Conservation (phyloP, 1,140 invertebrate species). For the Drosophila nannoptera region DNA sequence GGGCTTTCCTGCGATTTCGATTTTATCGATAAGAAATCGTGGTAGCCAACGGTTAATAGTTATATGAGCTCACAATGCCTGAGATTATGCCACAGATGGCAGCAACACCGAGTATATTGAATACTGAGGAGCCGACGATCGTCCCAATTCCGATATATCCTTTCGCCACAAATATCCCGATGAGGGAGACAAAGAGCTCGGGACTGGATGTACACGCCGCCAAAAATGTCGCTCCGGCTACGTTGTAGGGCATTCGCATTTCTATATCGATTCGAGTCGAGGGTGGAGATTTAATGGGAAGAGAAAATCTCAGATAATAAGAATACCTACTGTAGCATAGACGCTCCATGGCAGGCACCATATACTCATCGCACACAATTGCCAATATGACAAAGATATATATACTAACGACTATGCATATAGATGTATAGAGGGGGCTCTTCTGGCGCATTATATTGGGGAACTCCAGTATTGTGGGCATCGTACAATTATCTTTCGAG, state of each 20-base stretch:
- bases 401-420: conserved; percentile 85
- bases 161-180: conserved; percentile 92
- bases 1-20: conserved; percentile 4
- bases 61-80: conserved; percentile 17
- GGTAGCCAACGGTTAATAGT: background rate
- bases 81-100: conserved; percentile 90
- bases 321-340: conserved; percentile 88
- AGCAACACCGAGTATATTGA: conserved; percentile 94
- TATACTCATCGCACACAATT: conserved; percentile 91
- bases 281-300: background rate
- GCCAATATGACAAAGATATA: conserved; percentile 90
- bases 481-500: conserved; percentile 82
- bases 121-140: conserved; percentile 94
- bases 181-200: conserved; percentile 94
- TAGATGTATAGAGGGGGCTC: conserved; percentile 84
- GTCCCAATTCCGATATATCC: conserved; percentile 92
- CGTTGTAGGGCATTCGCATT: conserved; percentile 87
- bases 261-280: conserved; percentile 78
- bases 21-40: too few relatives aligned
- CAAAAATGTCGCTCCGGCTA: conserved; percentile 95
- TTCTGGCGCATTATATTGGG: conserved; percentile 86
- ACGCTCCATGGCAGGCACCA: conserved; percentile 90
- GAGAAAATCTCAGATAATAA: background rate
- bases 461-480: conserved; percentile 87
- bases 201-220: conserved; percentile 95